phyloP scores from a whole-genome alignment of 1,140 invertebrate species.

The Drosophila kurseongensis region DNA sequence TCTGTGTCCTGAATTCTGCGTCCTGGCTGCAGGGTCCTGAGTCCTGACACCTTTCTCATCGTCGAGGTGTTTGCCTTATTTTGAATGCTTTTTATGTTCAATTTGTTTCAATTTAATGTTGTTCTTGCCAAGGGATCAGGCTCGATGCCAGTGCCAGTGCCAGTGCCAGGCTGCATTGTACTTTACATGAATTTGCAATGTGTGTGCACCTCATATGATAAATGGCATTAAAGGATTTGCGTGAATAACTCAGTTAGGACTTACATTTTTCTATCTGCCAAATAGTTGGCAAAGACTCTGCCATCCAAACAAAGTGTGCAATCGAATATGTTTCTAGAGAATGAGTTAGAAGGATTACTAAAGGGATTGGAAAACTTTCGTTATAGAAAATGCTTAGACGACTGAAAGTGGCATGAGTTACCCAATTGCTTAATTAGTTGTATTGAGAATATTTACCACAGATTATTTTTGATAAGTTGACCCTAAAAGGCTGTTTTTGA shows the following conservation, averaged over 20 bases:
- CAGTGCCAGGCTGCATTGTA: slow-evolving; percentile 58
- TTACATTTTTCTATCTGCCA: slow-evolving; percentile 48
- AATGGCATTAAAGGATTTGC: slow-evolving; percentile 80
- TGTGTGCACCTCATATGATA: slow-evolving; percentile 64
- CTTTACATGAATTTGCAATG: slow-evolving; percentile 77
- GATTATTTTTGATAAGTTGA: neutral
- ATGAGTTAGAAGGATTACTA: neutral
- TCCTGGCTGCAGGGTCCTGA: slow-evolving; percentile 9
- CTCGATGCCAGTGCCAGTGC: slow-evolving; percentile 28
- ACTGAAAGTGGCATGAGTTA: neutral
- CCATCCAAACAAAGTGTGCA: slow-evolving; percentile 41
- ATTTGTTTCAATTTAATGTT: slow-evolving; percentile 83
- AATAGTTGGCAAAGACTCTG: slow-evolving; percentile 44
- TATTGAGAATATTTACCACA: neutral
- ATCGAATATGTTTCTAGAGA: slow-evolving; percentile 13
- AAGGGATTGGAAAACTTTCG: neutral
- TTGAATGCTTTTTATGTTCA: slow-evolving; percentile 83
- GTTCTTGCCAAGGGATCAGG: slow-evolving; percentile 75
- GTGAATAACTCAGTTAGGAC: slow-evolving; percentile 66
- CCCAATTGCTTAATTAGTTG: neutral
- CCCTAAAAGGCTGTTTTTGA: neutral
- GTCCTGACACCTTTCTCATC: slow-evolving; percentile 28
- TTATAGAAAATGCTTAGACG: neutral
- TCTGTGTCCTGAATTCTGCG: slow-evolving; percentile 41
- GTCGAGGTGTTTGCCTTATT: slow-evolving; percentile 78